Evolutionary conservation across 1,140 invertebrate genomes (phyloP).

Genomic region (Caenorhabditis latens): DNA sequence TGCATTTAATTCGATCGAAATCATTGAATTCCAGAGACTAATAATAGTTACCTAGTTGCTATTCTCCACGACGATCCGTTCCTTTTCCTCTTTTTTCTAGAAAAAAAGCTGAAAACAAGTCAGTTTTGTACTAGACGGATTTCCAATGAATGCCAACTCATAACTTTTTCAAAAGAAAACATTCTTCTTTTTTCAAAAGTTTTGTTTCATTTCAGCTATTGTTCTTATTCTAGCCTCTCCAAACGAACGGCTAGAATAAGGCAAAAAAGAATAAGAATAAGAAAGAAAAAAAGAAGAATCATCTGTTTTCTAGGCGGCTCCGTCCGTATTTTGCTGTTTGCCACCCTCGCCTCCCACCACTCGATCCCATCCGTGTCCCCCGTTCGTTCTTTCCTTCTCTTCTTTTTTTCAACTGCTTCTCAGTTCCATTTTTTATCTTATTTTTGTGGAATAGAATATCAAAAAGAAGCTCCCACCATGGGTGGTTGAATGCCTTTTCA

Average conservation of each 20-base stretch:
- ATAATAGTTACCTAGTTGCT: constrained; percentile 39
- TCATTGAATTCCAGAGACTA: no score
- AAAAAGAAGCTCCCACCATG: not conserved
- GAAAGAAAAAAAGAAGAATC: not conserved
- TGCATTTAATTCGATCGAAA: no score
- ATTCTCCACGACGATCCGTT: not conserved
- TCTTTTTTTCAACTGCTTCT: not conserved
- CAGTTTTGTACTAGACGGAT: not conserved
- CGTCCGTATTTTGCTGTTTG: constrained; percentile 39
- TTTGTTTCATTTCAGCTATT: constrained; percentile 24
- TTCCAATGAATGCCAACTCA: not conserved
- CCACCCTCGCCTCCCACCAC: constrained; percentile 53
- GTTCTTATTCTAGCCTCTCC: constrained; percentile 30
- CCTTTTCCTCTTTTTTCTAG: not conserved
- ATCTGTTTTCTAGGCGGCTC: constrained; percentile 42
- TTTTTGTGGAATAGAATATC: constrained; percentile 8
- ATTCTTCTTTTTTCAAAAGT: not conserved
- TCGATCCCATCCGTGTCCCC: constrained; percentile 20
- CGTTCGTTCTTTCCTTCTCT: constrained; percentile 26
- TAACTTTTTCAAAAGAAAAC: constrained; percentile 22
- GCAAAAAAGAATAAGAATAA: not conserved
- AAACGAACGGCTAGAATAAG: constrained; percentile 4
- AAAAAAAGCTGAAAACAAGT: constrained; percentile 7
- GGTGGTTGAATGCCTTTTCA: not conserved
- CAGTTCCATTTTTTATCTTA: not conserved